phyloP scores from a whole-genome alignment of 1,140 invertebrate genomes.

The Drosophila pallidifrons region DNA sequence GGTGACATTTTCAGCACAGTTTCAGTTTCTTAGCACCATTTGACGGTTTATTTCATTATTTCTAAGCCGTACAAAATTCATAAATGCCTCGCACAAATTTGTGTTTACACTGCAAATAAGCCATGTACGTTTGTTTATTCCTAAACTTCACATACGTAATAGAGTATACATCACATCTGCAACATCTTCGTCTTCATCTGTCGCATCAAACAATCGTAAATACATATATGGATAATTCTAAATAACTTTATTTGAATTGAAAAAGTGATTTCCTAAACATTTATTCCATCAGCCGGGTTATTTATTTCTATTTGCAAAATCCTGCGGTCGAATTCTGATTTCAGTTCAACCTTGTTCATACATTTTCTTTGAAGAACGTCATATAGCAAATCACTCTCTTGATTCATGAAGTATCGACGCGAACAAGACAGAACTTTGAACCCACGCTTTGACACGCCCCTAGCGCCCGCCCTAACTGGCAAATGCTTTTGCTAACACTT shows the following conservation, averaged over 20 bases:
- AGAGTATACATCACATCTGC: too few relatives aligned
- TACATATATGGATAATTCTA: too few relatives aligned
- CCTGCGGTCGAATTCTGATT: too few relatives aligned
- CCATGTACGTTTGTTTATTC: conserved; percentile 43
- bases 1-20: neutral
- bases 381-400: conserved; percentile 71
- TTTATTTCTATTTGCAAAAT: too few relatives aligned
- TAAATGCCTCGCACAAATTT: conserved; percentile 28
- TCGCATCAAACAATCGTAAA: too few relatives aligned
- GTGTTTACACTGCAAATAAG: conserved; percentile 52
- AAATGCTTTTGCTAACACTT: conserved; percentile 32
- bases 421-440: conserved; percentile 43
- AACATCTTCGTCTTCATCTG: too few relatives aligned
- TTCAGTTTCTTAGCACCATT: conserved; percentile 11
- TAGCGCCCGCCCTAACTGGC: conserved; percentile 44
- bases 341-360: too few relatives aligned
- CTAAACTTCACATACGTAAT: neutral
- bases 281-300: too few relatives aligned
- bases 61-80: neutral
- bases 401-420: conserved; percentile 72
- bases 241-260: too few relatives aligned
- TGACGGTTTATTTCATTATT: neutral
- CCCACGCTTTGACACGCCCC: conserved; percentile 26
- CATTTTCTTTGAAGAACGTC: conserved; percentile 34
- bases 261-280: too few relatives aligned